Conservation (phyloP, 2,113 vertebrate species). For the Cyphomyrus discorhynchus region DNA sequence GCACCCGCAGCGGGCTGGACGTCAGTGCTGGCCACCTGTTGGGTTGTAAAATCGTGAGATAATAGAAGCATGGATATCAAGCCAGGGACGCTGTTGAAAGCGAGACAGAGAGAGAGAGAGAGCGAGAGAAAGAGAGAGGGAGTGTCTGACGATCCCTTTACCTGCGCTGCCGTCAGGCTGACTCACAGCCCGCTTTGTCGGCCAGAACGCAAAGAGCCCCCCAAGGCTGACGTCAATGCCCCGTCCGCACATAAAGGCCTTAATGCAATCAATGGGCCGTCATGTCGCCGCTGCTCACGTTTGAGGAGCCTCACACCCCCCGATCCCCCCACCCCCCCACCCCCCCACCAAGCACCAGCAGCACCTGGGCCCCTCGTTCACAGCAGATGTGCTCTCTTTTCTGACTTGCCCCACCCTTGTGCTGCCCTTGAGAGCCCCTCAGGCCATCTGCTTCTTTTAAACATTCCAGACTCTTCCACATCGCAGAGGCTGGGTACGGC, state of each 20-base stretch:
- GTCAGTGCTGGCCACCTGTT: not conserved
- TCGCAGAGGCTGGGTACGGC: too few relatives aligned
- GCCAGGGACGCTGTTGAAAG: not conserved
- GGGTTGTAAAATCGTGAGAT: not conserved
- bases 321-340: too few relatives aligned
- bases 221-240: slow-evolving; percentile 3
- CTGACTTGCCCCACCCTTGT: not conserved
- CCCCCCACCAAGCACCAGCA: not conserved
- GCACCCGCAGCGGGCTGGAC: not conserved
- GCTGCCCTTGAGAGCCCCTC: not conserved
- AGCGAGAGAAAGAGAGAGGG: not conserved
- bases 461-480: not conserved
- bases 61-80: not conserved
- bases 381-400: not conserved
- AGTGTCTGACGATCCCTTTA: not conserved
- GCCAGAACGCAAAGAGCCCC: not conserved
- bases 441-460: not conserved
- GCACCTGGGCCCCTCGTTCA: not conserved
- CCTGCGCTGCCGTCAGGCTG: not conserved
- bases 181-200: slow-evolving; percentile 1
- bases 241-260: not conserved
- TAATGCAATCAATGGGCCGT: not conserved
- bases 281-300: not conserved
- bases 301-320: not conserved
- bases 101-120: not conserved